A percentile compares a stretch with the other conserved stretches of the same genome.
Conservation (phyloP, 1,140 invertebrate genomes). For the Liolophura sinensis region DNA sequence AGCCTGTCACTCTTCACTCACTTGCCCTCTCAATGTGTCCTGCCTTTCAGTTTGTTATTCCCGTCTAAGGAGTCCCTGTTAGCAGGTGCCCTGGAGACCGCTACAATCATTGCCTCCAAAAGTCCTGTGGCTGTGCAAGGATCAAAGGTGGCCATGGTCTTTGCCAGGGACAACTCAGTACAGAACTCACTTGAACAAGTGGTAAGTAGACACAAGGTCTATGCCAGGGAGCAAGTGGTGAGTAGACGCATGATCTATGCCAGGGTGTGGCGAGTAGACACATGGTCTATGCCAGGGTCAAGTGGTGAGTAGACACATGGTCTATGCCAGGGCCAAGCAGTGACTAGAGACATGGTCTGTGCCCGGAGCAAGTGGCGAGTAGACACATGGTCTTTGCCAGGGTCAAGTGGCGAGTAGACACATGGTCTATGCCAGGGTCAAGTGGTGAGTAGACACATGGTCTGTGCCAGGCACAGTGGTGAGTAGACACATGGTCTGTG, state of each 20-base stretch:
- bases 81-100: constrained; percentile 69
- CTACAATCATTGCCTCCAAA: constrained; percentile 80
- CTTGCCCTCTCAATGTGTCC: background rate
- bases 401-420: no score
- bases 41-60: constrained; percentile 65
- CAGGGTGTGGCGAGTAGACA: constrained; percentile 75
- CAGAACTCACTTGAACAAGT: constrained; percentile 85
- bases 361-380: constrained; percentile 71
- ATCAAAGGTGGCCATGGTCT: constrained; percentile 82
- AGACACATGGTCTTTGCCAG: no score
- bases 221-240: constrained; percentile 86
- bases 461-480: no score
- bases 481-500: constrained; percentile 70
- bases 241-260: constrained; percentile 76
- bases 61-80: constrained; percentile 71
- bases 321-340: constrained; percentile 88
- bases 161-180: constrained; percentile 84
- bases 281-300: constrained; percentile 82
- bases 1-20: no score
- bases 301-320: constrained; percentile 74
- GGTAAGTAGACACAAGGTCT: constrained; percentile 75
- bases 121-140: constrained; percentile 94
- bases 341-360: constrained; percentile 77
- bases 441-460: no score
- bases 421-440: no score